These are phyloP conservation scores for Pseudochirops corinnae DNA, from an alignment of 2,797 vertebrate genomes.

Conservation along the genomic window DNA sequence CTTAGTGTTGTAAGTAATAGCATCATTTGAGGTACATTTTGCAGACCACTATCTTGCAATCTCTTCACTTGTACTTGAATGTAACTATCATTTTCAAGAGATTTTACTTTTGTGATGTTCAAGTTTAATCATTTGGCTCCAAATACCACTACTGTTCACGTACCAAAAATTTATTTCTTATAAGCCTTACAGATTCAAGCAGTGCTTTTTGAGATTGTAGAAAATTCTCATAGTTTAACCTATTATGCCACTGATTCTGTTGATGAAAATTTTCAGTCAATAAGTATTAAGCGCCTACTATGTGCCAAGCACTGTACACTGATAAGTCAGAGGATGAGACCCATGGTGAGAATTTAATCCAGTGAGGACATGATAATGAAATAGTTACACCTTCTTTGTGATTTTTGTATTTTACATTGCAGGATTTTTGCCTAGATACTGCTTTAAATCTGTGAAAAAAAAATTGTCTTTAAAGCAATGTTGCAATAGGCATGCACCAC, in stretches of 20 bases:
- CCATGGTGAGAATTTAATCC: background rate
- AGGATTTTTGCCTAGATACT: conserved; percentile 11
- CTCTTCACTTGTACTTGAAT: conserved; percentile 55
- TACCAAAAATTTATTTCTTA: background rate
- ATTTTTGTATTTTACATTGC: conserved; percentile 21
- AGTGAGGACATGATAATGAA: background rate
- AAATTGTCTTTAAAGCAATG: background rate
- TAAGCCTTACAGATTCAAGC: conserved; percentile 19
- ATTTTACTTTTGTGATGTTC: conserved; percentile 69
- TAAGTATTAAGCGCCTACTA: background rate
- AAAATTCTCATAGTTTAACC: conserved; percentile 3
- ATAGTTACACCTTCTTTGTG: background rate
- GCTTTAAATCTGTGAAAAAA: conserved; percentile 6
- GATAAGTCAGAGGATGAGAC: background rate
- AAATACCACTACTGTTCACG: conserved; percentile 27
- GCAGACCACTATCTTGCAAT: conserved; percentile 62
- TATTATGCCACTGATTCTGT: background rate
- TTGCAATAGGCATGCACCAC: background rate
- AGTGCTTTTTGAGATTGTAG: conserved; percentile 11
- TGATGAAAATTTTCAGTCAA: background rate
- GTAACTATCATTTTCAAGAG: conserved; percentile 24
- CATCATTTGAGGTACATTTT: conserved; percentile 4
- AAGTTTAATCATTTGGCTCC: conserved; percentile 21
- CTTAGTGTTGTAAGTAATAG: background rate
- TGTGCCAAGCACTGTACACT: background rate